A percentile compares a stretch with the other conserved stretches of the same genome.
Evolutionary conservation across 2,797 vertebrate genomes (phyloP).

Genomic region (Falco biarmicus): DNA sequence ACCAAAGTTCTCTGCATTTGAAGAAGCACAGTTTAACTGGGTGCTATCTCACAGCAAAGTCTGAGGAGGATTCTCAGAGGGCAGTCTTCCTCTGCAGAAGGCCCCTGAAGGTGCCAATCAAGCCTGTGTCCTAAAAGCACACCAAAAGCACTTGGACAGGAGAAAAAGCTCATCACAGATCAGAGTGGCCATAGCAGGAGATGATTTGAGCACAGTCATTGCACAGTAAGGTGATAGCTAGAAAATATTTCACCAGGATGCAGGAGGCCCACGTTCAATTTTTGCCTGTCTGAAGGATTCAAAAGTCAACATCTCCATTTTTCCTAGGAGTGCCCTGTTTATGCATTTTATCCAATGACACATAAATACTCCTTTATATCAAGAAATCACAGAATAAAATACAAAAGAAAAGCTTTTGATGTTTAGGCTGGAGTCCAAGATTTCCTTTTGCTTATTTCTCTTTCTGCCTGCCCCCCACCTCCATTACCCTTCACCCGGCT

Average conservation of each 20-base stretch:
- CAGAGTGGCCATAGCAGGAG: neutral
- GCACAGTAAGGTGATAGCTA: neutral
- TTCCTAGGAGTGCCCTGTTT: neutral
- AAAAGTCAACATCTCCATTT: neutral
- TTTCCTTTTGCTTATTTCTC: neutral
- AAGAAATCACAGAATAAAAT: neutral
- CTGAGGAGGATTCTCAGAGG: neutral
- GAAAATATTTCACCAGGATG: neutral
- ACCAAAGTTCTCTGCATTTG: neutral
- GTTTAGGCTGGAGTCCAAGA: neutral
- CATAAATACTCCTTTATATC: neutral
- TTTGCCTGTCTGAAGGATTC: neutral
- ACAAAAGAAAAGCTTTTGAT: neutral
- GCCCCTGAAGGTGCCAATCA: neutral
- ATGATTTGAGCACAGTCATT: neutral
- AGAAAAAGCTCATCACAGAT: neutral
- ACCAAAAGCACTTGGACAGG: neutral
- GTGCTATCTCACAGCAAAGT: neutral
- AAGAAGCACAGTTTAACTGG: neutral
- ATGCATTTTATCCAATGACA: neutral
- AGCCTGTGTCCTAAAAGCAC: neutral
- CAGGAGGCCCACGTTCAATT: neutral
- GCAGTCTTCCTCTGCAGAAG: neutral
- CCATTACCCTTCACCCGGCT: neutral
- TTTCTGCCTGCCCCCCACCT: rapidly evolving